phyloP scores from a whole-genome alignment of 2,113 vertebrate species.

The Oryzias melastigma region DNA sequence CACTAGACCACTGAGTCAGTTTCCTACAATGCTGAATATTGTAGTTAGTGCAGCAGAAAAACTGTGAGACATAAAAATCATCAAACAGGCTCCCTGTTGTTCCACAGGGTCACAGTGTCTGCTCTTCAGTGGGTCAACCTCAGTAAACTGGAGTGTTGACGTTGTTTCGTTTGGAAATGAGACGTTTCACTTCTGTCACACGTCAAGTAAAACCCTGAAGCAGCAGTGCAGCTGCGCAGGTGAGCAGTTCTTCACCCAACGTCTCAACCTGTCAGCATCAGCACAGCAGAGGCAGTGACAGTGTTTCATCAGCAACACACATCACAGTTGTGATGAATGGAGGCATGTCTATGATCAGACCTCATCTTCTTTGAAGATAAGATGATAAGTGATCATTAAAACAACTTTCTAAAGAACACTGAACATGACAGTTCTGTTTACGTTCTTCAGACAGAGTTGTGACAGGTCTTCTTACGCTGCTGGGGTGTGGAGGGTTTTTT shows the following conservation, averaged over 20 bases:
- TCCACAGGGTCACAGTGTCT: conserved; percentile 26
- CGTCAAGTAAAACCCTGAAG: conserved; percentile 55
- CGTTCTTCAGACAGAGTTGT: conserved; percentile 42
- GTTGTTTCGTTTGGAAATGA: conserved; percentile 40
- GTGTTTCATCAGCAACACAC: conserved; percentile 46
- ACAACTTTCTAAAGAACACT: conserved; percentile 28
- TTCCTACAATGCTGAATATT: conserved; percentile 30
- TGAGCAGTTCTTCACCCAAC: conserved; percentile 44
- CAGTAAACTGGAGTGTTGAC: conserved; percentile 39
- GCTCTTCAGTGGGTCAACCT: conserved; percentile 33
- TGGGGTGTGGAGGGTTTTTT: conserved; percentile 47
- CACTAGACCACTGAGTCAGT: no score
- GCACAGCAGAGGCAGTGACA: conserved; percentile 54
- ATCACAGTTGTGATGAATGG: conserved; percentile 44
- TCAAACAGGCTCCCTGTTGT: conserved; percentile 55
- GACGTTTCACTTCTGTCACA: conserved; percentile 38
- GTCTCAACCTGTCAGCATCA: conserved; percentile 58
- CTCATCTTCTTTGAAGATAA: conserved; percentile 54
- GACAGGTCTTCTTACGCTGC: conserved; percentile 58
- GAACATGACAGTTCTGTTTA: conserved; percentile 65
- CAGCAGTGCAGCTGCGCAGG: conserved; percentile 44
- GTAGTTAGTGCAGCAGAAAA: conserved; percentile 10
- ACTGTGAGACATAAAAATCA: conserved; percentile 46
- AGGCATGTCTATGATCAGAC: conserved; percentile 39
- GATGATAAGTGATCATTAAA: conserved; percentile 14